These are phyloP conservation scores for Conus ventricosus DNA, from an alignment of 1,140 invertebrate species.

Conservation along the genomic window DNA sequence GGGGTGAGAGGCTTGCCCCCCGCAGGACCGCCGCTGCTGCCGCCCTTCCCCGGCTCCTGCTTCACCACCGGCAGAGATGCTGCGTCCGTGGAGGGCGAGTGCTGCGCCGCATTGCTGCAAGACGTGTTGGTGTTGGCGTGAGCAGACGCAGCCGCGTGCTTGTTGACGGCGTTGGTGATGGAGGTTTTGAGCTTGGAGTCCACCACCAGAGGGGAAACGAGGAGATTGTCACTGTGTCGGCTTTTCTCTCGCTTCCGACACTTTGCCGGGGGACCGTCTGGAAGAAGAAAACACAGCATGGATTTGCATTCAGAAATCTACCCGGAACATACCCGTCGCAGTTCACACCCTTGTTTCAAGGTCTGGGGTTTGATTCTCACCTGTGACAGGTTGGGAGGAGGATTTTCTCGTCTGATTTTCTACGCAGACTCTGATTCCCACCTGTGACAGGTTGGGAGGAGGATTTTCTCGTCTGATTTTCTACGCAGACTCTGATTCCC, in stretches of 20 bases:
- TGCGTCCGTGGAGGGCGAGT: background rate
- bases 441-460: too few species aligned
- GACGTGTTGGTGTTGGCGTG: background rate
- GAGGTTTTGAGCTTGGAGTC: slow-evolving; percentile 37
- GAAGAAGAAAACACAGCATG: background rate
- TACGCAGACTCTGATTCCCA: too few species aligned
- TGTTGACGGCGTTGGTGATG: slow-evolving; percentile 38
- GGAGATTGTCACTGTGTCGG: background rate
- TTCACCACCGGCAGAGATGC: background rate
- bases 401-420: too few species aligned
- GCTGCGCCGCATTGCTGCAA: background rate
- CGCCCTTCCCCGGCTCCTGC: background rate
- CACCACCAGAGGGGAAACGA: slow-evolving; percentile 26
- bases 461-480: too few species aligned
- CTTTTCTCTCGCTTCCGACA: slow-evolving; percentile 24
- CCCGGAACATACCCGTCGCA: too few species aligned
- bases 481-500: too few species aligned
- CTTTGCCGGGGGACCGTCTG: slow-evolving; percentile 27
- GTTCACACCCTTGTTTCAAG: too few species aligned
- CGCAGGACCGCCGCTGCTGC: too few species aligned
- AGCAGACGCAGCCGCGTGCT: slow-evolving; percentile 28
- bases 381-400: too few species aligned
- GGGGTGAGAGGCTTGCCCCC: background rate
- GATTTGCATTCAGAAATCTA: too few species aligned
- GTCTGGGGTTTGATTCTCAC: too few species aligned